phyloP scores from a whole-genome alignment of 23 tunicate genomes.

The Phallusia fumigata region DNA sequence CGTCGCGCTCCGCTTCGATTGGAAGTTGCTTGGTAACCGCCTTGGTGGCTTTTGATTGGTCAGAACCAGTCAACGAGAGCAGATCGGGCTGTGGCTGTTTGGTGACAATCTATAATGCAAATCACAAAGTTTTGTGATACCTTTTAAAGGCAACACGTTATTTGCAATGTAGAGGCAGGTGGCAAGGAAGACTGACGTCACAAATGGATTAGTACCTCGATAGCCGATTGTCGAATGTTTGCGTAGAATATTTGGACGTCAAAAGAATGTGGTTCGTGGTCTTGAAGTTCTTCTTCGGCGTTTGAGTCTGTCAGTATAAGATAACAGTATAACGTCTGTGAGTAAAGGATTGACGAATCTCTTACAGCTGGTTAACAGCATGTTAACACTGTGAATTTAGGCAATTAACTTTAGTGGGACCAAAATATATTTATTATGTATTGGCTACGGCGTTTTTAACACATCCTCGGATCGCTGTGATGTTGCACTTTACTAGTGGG shows the following conservation, averaged over 20 bases:
- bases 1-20: constrained; percentile 10
- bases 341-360: no score
- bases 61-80: not conserved
- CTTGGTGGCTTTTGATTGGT: constrained; percentile 5
- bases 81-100: not conserved
- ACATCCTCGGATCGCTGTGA: no score
- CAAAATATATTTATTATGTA: no score
- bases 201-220: not conserved
- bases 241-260: constrained; percentile 70
- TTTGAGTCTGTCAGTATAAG: constrained; percentile 12
- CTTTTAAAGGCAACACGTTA: no score
- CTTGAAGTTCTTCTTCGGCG: constrained; percentile 41
- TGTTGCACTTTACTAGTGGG: no score
- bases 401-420: no score
- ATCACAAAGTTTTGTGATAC: not conserved
- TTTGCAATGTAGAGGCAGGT: not conserved
- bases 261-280: constrained; percentile 48
- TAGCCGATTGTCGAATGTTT: constrained; percentile 23
- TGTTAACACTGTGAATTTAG: no score
- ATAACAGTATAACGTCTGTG: no score
- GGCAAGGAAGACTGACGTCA: not conserved
- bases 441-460: no score
- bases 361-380: no score
- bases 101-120: not conserved
- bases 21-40: not conserved